These are phyloP conservation scores for Pseudomyrmex dendroicus DNA, from an alignment of 1,140 invertebrate species.

Conservation along the genomic window DNA sequence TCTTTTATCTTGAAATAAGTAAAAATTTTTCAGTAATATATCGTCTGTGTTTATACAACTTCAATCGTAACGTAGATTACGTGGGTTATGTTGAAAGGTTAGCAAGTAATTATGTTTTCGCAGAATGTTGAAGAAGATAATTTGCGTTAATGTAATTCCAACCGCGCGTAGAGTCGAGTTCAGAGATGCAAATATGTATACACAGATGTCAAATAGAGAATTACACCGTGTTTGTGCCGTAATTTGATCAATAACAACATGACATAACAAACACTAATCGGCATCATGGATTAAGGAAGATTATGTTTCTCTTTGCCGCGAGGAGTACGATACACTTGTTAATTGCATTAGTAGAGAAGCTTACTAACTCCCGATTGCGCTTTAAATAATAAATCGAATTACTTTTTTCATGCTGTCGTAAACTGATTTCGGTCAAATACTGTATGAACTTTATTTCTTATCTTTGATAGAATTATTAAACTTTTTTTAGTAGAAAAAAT, in stretches of 20 bases:
- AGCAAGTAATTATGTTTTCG: slow-evolving; percentile 2
- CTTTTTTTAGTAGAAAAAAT: too few relatives aligned
- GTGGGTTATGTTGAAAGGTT: not conserved
- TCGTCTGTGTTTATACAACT: not conserved
- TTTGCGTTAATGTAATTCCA: slow-evolving; percentile 22
- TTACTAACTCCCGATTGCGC: slow-evolving; percentile 5
- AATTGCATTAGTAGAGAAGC: slow-evolving; percentile 18
- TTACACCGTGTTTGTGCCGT: not conserved
- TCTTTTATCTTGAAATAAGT: not conserved
- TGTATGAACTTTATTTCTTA: not conserved
- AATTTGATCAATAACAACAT: slow-evolving; percentile 30
- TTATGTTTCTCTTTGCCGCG: slow-evolving; percentile 16
- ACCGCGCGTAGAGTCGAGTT: slow-evolving; percentile 6
- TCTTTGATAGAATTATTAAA: not conserved
- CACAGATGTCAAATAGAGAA: not conserved
- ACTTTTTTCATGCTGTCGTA: not conserved
- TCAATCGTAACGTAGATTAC: not conserved
- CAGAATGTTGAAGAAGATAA: slow-evolving; percentile 17
- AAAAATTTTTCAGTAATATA: too few relatives aligned
- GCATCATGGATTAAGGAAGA: slow-evolving; percentile 23
- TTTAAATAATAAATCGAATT: slow-evolving; percentile 13
- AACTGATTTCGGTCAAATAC: slow-evolving; percentile 11
- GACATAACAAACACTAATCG: too few relatives aligned
- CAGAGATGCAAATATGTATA: slow-evolving; percentile 31
- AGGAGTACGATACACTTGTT: not conserved